These are phyloP conservation scores for Hermatobates lingyangjiaoensis DNA, from an alignment of 1,140 invertebrate species.

Conservation along the genomic window DNA sequence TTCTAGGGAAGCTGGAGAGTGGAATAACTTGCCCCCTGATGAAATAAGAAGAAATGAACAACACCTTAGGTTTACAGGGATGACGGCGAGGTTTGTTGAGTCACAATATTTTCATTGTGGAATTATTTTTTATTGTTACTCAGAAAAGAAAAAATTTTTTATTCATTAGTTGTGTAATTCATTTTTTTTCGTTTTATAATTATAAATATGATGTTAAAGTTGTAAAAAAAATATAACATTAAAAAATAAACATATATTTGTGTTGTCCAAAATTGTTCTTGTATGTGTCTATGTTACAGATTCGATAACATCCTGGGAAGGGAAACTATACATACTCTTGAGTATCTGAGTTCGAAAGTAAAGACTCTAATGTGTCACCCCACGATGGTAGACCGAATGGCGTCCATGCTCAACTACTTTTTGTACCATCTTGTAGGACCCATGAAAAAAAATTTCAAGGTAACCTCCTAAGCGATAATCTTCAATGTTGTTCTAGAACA, in stretches of 20 bases:
- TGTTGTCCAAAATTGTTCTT: too few relatives aligned
- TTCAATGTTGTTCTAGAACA: too few relatives aligned
- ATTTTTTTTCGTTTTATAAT: too few relatives aligned
- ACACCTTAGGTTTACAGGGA: slow-evolving; percentile 58
- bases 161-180: neutral
- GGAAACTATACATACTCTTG: slow-evolving; percentile 70
- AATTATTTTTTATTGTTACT: neutral
- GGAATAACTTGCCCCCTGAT: slow-evolving; percentile 42
- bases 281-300: slow-evolving; percentile 22
- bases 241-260: too few relatives aligned
- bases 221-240: too few relatives aligned
- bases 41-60: slow-evolving; percentile 59
- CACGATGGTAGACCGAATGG: slow-evolving; percentile 81
- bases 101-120: neutral
- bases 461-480: slow-evolving; percentile 21
- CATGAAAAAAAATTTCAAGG: slow-evolving; percentile 71
- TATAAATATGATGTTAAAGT: too few relatives aligned
- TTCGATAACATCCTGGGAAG: slow-evolving; percentile 86
- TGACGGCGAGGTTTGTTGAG: slow-evolving; percentile 40
- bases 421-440: slow-evolving; percentile 72
- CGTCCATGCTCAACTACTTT: slow-evolving; percentile 91
- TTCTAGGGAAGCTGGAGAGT: slow-evolving; percentile 50
- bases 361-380: slow-evolving; percentile 75
- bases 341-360: slow-evolving; percentile 65
- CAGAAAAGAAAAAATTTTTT: neutral